Percentiles rank a stretch among this genome's conserved stretches.
Conservation (phyloP, 1,140 invertebrate genomes). For the Megalonaias nervosa region DNA sequence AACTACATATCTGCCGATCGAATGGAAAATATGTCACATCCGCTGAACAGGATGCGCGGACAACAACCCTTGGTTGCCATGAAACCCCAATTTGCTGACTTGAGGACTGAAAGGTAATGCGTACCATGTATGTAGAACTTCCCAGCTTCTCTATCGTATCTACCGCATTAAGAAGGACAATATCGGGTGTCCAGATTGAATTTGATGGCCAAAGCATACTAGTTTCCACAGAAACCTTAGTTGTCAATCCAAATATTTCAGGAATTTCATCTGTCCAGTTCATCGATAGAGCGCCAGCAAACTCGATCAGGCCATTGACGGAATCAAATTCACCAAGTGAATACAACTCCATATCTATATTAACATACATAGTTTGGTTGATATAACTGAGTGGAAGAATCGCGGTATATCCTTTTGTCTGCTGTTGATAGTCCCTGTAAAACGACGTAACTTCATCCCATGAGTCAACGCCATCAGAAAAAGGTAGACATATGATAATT, state of each 20-base stretch:
- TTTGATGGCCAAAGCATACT: slow-evolving; percentile 11
- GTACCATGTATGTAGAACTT: slow-evolving; percentile 4
- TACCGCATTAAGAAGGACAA: slow-evolving; percentile 16
- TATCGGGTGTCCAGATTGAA: slow-evolving; percentile 15
- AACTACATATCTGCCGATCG: slow-evolving; percentile 21
- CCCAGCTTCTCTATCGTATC: slow-evolving; percentile 8
- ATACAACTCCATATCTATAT: slow-evolving; percentile 9
- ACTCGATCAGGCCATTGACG: slow-evolving; percentile 13
- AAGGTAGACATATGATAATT: too few species aligned
- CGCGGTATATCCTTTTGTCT: too few species aligned
- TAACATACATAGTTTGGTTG: background rate
- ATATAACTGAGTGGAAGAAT: too few species aligned
- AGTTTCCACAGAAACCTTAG: background rate
- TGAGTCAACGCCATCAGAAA: too few species aligned
- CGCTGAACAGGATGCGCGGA: slow-evolving; percentile 19
- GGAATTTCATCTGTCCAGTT: slow-evolving; percentile 20
- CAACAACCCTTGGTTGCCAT: slow-evolving; percentile 19
- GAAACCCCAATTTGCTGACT: slow-evolving; percentile 6
- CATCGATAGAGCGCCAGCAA: slow-evolving; percentile 12
- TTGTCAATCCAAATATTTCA: background rate
- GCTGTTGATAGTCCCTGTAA: too few species aligned
- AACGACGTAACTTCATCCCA: too few species aligned
- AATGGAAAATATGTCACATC: slow-evolving; percentile 31
- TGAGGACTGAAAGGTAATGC: background rate
- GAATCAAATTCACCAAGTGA: slow-evolving; percentile 24